Percentiles rank a stretch among this genome's conserved stretches.
These are phyloP conservation scores for Diorhabda carinulata DNA, from an alignment of 1,140 invertebrate genomes.

Conservation along the genomic window DNA sequence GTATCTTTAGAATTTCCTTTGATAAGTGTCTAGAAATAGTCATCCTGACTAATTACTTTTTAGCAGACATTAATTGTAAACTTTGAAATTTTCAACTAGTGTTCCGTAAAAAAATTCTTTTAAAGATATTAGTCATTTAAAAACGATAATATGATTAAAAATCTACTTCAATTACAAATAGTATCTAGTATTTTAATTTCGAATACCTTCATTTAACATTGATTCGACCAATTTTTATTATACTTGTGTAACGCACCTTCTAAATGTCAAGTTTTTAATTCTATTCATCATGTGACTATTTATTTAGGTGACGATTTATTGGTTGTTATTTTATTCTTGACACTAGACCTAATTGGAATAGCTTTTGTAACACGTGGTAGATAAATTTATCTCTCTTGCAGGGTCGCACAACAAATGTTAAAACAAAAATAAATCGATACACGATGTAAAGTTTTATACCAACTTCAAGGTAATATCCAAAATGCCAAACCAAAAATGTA, in stretches of 20 bases:
- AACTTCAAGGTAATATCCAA: too few species aligned
- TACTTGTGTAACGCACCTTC: slow-evolving; percentile 4
- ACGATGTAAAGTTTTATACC: too few species aligned
- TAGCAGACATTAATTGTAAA: too few species aligned
- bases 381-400: slow-evolving; percentile 1
- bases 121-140: too few species aligned
- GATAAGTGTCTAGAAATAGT: neutral
- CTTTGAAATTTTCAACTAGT: too few species aligned
- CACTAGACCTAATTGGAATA: slow-evolving; percentile 11
- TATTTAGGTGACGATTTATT: slow-evolving; percentile 15
- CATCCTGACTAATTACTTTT: too few species aligned
- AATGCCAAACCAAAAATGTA: too few species aligned
- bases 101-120: too few species aligned
- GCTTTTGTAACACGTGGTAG: neutral
- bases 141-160: too few species aligned
- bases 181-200: too few species aligned
- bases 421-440: neutral
- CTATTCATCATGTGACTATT: neutral
- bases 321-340: slow-evolving; percentile 8
- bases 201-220: neutral
- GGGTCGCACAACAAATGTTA: neutral
- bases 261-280: slow-evolving; percentile 7
- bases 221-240: neutral
- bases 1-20: slow-evolving; percentile 5
- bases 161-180: too few species aligned